phyloP scores from a whole-genome alignment of 2,113 vertebrate species.

The Halcyon malimbica region DNA sequence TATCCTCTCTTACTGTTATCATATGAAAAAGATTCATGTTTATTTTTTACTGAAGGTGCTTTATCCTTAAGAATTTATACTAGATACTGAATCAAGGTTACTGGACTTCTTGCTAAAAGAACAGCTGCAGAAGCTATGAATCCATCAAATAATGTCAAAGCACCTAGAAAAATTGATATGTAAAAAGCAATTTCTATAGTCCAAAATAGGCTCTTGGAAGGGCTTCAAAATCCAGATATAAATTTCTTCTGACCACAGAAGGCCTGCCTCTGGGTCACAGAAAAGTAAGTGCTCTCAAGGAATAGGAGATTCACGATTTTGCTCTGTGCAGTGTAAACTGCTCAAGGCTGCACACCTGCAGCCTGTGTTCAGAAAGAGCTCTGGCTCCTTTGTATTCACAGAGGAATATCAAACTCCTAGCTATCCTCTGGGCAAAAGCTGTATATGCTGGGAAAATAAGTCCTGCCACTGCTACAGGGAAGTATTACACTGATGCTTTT shows the following conservation, averaged over 20 bases:
- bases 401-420: not conserved
- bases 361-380: not conserved
- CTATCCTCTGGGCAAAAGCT: not conserved
- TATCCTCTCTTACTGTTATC: not conserved
- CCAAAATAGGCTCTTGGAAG: not conserved
- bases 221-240: not conserved
- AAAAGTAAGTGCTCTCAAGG: conserved; percentile 10
- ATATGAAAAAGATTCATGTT: not conserved
- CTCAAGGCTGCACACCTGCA: not conserved
- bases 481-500: not conserved
- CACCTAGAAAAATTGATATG: not conserved
- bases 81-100: not conserved
- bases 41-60: not conserved
- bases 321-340: not conserved
- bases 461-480: not conserved
- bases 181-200: not conserved
- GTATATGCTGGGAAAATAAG: not conserved
- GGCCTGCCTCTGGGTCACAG: not conserved
- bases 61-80: not conserved
- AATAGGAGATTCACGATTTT: not conserved
- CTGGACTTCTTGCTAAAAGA: not conserved
- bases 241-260: conserved; percentile 21
- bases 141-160: not conserved
- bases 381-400: not conserved
- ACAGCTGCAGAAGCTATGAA: not conserved